phyloP scores from a whole-genome alignment of 2,888 invertebrate genomes.

The Dicyrtoma fusca region DNA sequence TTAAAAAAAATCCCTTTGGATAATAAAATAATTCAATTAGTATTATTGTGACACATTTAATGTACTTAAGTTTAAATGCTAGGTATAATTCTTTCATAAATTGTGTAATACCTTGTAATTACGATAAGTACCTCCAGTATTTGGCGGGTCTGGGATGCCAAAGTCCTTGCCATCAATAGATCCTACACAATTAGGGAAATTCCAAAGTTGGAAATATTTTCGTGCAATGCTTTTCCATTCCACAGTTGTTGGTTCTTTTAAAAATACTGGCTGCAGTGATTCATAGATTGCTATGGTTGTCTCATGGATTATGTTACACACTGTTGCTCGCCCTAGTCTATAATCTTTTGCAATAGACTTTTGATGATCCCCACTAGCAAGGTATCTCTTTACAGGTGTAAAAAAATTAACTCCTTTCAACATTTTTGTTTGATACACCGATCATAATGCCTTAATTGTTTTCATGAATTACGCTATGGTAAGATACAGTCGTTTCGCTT shows the following conservation, averaged over 20 bases:
- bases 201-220: constrained; percentile 38
- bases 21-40: too few relatives aligned
- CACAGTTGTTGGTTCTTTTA: neutral
- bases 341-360: neutral
- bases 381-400: too few relatives aligned
- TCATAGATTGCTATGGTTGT: constrained; percentile 4
- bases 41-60: too few relatives aligned
- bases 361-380: neutral
- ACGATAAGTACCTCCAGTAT: constrained; percentile 42
- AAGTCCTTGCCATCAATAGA: constrained; percentile 53
- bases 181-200: constrained; percentile 46
- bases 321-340: neutral
- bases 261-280: neutral
- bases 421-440: too few relatives aligned
- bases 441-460: too few relatives aligned
- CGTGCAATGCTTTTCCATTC: neutral
- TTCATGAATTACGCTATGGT: too few relatives aligned
- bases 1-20: too few relatives aligned
- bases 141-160: constrained; percentile 29
- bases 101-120: too few relatives aligned
- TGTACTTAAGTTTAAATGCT: too few relatives aligned
- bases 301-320: constrained; percentile 14
- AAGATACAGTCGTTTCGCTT: too few relatives aligned
- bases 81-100: too few relatives aligned
- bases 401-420: too few relatives aligned